Evolutionary conservation across 2,888 invertebrate genomes (phyloP), one percentile per base, ranked within the genome.

Genomic region (Xestia ashworthii): DNA sequence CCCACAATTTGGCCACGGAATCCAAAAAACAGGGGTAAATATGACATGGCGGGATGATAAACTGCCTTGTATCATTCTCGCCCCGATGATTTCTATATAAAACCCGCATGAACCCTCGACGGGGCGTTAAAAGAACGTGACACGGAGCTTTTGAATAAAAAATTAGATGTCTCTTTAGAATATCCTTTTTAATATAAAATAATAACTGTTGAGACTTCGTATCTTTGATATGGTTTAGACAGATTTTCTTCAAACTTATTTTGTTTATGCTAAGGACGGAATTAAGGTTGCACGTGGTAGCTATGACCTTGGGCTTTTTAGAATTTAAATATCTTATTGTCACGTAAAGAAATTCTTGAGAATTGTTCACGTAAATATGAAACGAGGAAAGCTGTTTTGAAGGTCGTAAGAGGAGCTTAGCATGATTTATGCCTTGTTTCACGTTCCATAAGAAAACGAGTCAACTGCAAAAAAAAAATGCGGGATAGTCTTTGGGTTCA

Each of bases 31-130:
- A 87, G 79, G 87, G 86, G 89, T 89, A 89, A 92, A 91, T 90
- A 91, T 92, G 92, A 93, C 93, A 92, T 83, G 89, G 88, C 86
- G 86, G 89, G 85, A 91, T 92, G 93, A 94, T 93, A 93, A 92
- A 94, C 90, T 90, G 89, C 90, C 89, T 88, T 91, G 88, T 90
- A 91, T 92, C 91, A 92, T 89, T 91, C 86, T 85, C 92, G 89
- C 91, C 78, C 88, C 91, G 87, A 91, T 92, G 93, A 89, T 90
- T 93, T 84, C 74, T 83, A 77, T 82, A 88, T 78, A 82, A 84
- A 87, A 73, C 88, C 78, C 86, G 78, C 75, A 84, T 76, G 74
- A 87, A 74, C 64, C 75, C 79, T 76, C 80, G 87, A 90, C 88
- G 88, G 84, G 85, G 85, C 84, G 86, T 82, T 83, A 83, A 84